Base-by-base conservation (phyloP, 2,888 invertebrate species). In the Tetheella fluctuosa region DNA sequence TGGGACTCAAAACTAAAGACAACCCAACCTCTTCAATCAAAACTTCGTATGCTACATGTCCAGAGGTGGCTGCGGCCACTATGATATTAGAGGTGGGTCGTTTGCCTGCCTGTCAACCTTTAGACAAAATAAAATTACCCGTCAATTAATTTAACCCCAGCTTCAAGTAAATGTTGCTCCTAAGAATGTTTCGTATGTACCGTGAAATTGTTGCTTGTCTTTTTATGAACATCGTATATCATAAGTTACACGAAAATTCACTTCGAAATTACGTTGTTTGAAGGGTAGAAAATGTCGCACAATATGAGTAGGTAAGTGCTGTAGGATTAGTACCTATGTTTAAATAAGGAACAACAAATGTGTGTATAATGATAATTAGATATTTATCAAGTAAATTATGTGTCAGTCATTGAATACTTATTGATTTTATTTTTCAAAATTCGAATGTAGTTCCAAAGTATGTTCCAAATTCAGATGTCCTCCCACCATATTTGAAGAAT, bases 181-280 rank as follows among this genome's bases (percentile, higher is more conserved):
- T 20, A 10, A 8, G 10, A 20, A 48, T 48, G 7, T 48, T 20
- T 20, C 8, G 20, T 37, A 37, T 17, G 15, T n/a, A 17, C 48
- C 20, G 48, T 48, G 20, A 48, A 20, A 48, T 48, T 48, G 8
- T 53, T 53, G 0, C n/a, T 15, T 23, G 23, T 23, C 53, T 53
- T n/a, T 53, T n/a, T 23, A 7, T 13, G n/a, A 28, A 53, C 53
- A 48, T 48, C 48, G n/a, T 58, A 53, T 20, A 53, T 53, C 39
- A 52, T 52, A 54, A n/a, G 54, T 64, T 54, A 69, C 68, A 69
- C 42, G 71, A 60, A 58, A 68, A 68, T 62, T 62, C 71, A 68
- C 69, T 69, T 71, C 62, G 61, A 65, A 59, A 28, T 70, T 62
- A 68, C 69, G 60, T 65, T 69, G 68, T 69, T 60, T 62, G 71